Evolutionary conservation across 2,888 invertebrate species (phyloP).

Genomic region (Drosophila anomelani): DNA sequence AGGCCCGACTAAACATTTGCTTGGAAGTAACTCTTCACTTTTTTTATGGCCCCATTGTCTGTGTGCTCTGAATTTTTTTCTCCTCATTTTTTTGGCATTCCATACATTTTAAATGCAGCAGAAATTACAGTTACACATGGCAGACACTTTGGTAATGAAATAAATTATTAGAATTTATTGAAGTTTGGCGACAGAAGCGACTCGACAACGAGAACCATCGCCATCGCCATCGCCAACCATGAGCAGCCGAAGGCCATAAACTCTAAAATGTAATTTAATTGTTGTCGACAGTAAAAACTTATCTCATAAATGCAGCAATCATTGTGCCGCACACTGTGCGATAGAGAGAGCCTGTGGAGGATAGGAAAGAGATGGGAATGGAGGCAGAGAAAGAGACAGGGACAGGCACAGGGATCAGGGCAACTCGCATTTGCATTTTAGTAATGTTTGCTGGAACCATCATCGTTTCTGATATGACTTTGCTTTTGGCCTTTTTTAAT

Average conservation of each 20-base stretch:
- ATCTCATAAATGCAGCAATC: slow-evolving; percentile 73
- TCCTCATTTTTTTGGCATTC: slow-evolving; percentile 29
- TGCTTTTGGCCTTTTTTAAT: slow-evolving; percentile 49
- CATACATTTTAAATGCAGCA: slow-evolving; percentile 46
- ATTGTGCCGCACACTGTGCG: slow-evolving; percentile 37
- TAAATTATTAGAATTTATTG: slow-evolving; percentile 71
- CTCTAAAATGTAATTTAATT: slow-evolving; percentile 75
- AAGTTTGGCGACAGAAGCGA: slow-evolving; percentile 58
- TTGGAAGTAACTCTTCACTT: slow-evolving; percentile 1
- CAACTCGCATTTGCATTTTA: slow-evolving; percentile 38
- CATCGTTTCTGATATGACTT: slow-evolving; percentile 28
- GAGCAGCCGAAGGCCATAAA: slow-evolving; percentile 55
- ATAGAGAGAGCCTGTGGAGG: background rate
- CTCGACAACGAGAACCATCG: slow-evolving; percentile 31
- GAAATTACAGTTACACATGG: slow-evolving; percentile 45
- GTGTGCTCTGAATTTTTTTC: slow-evolving; percentile 1
- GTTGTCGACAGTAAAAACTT: slow-evolving; percentile 67
- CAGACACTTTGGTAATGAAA: slow-evolving; percentile 53
- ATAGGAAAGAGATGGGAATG: background rate
- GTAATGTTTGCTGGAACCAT: slow-evolving; percentile 17
- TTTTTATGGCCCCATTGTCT: slow-evolving; percentile 26
- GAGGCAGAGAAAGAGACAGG: background rate
- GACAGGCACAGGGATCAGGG: background rate
- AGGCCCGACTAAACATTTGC: background rate
- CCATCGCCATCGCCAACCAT: slow-evolving; percentile 1